phyloP scores from a whole-genome alignment of 92 coral and sea anemone genomes.

The Umimayanthus kanabou region DNA sequence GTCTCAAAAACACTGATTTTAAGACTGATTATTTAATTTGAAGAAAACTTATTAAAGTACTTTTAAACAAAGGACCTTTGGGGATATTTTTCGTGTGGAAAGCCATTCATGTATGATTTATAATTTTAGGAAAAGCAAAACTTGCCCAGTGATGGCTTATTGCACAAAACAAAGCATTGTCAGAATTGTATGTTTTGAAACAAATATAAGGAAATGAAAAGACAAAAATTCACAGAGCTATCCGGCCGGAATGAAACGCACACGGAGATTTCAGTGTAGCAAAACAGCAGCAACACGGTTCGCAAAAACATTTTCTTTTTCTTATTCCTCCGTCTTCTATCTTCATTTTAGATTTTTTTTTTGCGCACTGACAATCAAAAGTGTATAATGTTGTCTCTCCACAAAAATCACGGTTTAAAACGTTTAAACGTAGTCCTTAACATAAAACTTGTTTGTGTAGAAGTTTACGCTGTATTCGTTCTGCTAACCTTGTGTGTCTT shows the following conservation, averaged over 20 bases:
- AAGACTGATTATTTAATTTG: too few species aligned
- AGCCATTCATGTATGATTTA: background rate
- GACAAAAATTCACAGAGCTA: background rate
- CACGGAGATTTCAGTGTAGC: background rate
- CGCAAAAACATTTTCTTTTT: background rate
- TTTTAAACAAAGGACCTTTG: background rate
- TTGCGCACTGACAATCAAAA: background rate
- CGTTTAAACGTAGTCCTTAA: too few species aligned
- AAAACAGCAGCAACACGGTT: background rate
- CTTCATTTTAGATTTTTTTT: too few species aligned
- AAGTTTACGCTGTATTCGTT: too few species aligned
- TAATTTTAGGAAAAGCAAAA: too few species aligned
- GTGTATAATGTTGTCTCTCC: too few species aligned
- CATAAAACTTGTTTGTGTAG: too few species aligned
- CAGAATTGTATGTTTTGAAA: background rate
- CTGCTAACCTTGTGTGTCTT: too few species aligned
- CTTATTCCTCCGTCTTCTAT: too few species aligned
- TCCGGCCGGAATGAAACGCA: background rate
- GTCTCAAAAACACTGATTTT: too few species aligned
- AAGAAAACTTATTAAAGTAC: background rate
- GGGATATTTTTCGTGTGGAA: background rate
- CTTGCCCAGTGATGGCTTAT: background rate
- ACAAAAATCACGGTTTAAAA: too few species aligned
- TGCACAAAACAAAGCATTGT: background rate
- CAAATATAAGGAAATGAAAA: background rate